Percentiles rank a stretch among this genome's conserved stretches.
These are phyloP conservation scores for Brachypteracias leptosomus DNA, from an alignment of 2,113 vertebrate species.

Conservation along the genomic window DNA sequence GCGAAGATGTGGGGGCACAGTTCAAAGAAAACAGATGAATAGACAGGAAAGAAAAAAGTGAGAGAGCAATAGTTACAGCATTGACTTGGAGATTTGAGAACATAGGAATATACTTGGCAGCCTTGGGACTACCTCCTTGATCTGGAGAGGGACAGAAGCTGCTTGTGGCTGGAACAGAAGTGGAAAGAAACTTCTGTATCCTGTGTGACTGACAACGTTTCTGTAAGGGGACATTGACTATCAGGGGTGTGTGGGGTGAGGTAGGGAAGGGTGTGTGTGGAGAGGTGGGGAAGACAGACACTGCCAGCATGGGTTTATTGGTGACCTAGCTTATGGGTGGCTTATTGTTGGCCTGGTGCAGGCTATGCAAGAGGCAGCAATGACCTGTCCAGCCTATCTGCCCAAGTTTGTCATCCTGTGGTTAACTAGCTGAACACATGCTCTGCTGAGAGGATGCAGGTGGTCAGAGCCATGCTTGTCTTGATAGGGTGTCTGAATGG, in stretches of 20 bases:
- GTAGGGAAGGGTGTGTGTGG: background rate
- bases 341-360: background rate
- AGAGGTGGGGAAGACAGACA: background rate
- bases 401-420: background rate
- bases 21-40: background rate
- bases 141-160: background rate
- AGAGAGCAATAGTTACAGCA: background rate
- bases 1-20: background rate
- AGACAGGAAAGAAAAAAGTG: background rate
- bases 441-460: background rate
- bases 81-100: background rate
- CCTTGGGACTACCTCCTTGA: background rate
- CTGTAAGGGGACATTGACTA: background rate
- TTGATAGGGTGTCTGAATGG: background rate
- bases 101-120: background rate
- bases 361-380: background rate
- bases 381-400: background rate
- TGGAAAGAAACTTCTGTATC: background rate
- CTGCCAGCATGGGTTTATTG: background rate
- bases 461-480: background rate
- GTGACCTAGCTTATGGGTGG: background rate
- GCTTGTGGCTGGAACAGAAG: background rate
- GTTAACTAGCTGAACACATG: background rate
- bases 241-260: background rate
- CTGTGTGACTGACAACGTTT: background rate